A percentile compares a stretch with the other conserved stretches of the same genome.
phyloP scores from a whole-genome alignment of 2,888 invertebrate genomes.

The Drosophila rellima region DNA sequence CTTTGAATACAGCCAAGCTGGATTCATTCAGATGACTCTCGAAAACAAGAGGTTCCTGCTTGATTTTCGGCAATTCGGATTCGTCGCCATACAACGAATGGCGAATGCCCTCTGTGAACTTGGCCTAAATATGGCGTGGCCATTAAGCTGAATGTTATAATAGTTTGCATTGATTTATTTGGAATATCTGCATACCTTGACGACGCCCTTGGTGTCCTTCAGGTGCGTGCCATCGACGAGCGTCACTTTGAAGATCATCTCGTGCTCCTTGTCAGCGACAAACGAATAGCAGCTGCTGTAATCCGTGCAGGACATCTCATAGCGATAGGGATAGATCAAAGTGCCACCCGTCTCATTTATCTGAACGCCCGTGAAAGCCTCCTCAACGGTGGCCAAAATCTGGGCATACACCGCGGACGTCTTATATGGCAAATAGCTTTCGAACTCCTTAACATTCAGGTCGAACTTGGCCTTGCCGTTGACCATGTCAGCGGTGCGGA shows the following conservation, averaged over 20 bases:
- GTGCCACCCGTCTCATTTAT: conserved; percentile 92
- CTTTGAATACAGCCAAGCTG: conserved; percentile 89
- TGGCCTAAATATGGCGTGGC: conserved; percentile 39
- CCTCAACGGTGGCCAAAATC: conserved; percentile 95
- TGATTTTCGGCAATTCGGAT: conserved; percentile 57
- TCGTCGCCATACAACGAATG: conserved; percentile 40
- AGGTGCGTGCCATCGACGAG: conserved; percentile 90
- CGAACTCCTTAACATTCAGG: conserved; percentile 77
- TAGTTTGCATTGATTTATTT: no score
- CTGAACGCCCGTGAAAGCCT: conserved; percentile 92
- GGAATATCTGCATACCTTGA: conserved; percentile 81
- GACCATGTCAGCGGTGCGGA: conserved; percentile 77
- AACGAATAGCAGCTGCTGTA: conserved; percentile 93
- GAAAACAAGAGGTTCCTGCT: conserved; percentile 85
- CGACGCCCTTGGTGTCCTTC: conserved; percentile 87
- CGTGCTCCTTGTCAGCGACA: conserved; percentile 95
- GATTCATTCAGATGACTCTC: conserved; percentile 87
- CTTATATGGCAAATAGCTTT: conserved; percentile 56
- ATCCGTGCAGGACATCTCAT: conserved; percentile 90
- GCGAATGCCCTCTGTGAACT: conserved; percentile 68
- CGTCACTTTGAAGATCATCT: conserved; percentile 91
- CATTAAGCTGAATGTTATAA: not conserved
- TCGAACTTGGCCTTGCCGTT: conserved; percentile 83
- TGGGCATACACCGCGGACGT: conserved; percentile 53
- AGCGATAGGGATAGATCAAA: conserved; percentile 91